Evolutionary conservation across 1,140 invertebrate species (phyloP).

Genomic region (Branchinecta lynchi): DNA sequence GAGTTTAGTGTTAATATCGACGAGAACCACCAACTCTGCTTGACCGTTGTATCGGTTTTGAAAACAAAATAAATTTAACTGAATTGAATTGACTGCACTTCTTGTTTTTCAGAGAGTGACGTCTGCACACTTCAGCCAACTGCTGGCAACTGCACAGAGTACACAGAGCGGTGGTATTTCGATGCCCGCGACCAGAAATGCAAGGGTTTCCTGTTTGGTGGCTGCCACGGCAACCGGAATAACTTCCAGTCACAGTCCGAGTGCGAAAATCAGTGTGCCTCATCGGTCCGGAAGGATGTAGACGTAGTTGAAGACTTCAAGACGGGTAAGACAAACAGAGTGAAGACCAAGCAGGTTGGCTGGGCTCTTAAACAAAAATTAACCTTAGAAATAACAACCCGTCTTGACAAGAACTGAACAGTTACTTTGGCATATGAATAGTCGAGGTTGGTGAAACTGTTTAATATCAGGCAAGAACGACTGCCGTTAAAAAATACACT

Average conservation of each 20-base stretch:
- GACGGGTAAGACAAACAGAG: slow-evolving; percentile 18
- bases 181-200: slow-evolving; percentile 54
- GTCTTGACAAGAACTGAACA: no score
- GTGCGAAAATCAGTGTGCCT: slow-evolving; percentile 45
- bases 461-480: no score
- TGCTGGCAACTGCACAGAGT: slow-evolving; percentile 60
- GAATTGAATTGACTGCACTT: neutral
- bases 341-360: no score
- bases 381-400: no score
- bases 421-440: no score
- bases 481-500: no score
- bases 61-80: no score
- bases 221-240: slow-evolving; percentile 64
- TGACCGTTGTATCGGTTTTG: no score
- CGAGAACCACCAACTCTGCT: no score
- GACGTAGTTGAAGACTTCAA: slow-evolving; percentile 25
- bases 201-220: slow-evolving; percentile 60
- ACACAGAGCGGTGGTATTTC: slow-evolving; percentile 64
- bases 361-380: no score
- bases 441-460: no score
- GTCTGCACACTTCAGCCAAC: slow-evolving; percentile 51
- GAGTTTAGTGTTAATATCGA: no score
- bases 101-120: slow-evolving; percentile 21
- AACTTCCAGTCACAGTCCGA: slow-evolving; percentile 52
- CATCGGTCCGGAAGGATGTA: slow-evolving; percentile 27